A percentile compares a stretch with the other conserved stretches of the same genome.
phyloP scores from a whole-genome alignment of 2,888 invertebrate species.

The Opisthograptis luteolata region DNA sequence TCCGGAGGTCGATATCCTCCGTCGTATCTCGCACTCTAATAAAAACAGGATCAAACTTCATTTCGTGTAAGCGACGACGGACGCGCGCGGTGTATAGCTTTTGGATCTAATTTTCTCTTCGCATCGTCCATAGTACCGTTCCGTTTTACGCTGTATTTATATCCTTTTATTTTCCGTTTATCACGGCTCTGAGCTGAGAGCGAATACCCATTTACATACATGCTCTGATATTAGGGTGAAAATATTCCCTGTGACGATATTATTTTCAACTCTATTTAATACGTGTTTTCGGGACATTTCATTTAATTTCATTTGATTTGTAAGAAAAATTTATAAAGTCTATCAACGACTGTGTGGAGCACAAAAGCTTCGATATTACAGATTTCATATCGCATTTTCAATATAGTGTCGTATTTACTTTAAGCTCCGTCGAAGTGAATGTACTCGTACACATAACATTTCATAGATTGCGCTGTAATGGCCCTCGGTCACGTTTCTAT shows the following conservation, averaged over 20 bases:
- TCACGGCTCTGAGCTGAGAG: conserved; percentile 26
- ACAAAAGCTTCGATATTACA: conserved; percentile 10
- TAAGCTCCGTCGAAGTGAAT: conserved; percentile 4
- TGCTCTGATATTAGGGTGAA: conserved; percentile 13
- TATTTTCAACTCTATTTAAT: conserved; percentile 6
- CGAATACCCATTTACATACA: conserved; percentile 27
- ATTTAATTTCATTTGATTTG: too few species aligned
- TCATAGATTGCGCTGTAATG: conserved; percentile 28
- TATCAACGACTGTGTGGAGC: neutral
- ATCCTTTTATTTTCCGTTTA: conserved; percentile 39
- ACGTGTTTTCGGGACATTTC: too few species aligned
- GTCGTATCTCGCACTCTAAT: conserved; percentile 44
- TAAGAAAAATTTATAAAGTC: conserved; percentile 4
- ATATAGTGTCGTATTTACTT: conserved; percentile 12
- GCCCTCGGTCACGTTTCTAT: conserved; percentile 26
- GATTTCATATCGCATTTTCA: conserved; percentile 20
- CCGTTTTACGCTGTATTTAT: conserved; percentile 44
- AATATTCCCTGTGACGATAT: conserved; percentile 18
- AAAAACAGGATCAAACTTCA: conserved; percentile 65
- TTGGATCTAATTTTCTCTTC: conserved; percentile 65
- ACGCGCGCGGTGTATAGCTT: conserved; percentile 62
- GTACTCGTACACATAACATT: conserved; percentile 23
- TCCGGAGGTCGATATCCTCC: conserved; percentile 29
- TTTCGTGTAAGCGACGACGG: conserved; percentile 55
- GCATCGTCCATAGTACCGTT: conserved; percentile 29